These are phyloP conservation scores for Electrophaes corylata DNA, from an alignment of 2,888 invertebrate species.

Conservation along the genomic window DNA sequence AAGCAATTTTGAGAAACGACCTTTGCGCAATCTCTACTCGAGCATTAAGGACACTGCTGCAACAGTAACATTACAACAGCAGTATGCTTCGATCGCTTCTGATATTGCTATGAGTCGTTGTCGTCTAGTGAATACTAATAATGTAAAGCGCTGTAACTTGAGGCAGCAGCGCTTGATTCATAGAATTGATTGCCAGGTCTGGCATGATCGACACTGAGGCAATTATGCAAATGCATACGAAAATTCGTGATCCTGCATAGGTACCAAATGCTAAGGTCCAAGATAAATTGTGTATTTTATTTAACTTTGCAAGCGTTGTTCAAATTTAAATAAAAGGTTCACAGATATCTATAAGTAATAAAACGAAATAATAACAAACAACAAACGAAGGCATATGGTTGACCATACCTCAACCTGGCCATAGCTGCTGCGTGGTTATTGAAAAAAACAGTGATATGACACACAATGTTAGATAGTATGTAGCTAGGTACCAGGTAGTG, in stretches of 20 bases:
- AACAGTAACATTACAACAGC: conserved; percentile 57
- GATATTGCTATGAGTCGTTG: conserved; percentile 47
- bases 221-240: conserved; percentile 52
- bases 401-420: not conserved
- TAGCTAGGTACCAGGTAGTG: not conserved
- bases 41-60: conserved; percentile 69
- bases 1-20: conserved; percentile 65
- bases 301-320: not conserved
- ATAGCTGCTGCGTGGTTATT: not conserved
- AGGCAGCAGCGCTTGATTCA: conserved; percentile 43
- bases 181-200: conserved; percentile 47
- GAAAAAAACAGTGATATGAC: not conserved
- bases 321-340: not conserved
- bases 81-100: conserved; percentile 52
- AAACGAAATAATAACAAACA: not conserved
- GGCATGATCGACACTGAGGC: conserved; percentile 47
- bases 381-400: not conserved
- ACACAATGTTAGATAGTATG: not conserved
- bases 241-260: conserved; percentile 45
- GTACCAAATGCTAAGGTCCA: conserved; percentile 20
- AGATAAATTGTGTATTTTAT: conserved; percentile 17
- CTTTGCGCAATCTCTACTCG: conserved; percentile 70
- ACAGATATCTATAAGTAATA: not conserved
- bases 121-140: conserved; percentile 44
- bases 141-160: conserved; percentile 42